Conservation (phyloP, 2,888 invertebrate species). For the Proisotoma minuta region DNA sequence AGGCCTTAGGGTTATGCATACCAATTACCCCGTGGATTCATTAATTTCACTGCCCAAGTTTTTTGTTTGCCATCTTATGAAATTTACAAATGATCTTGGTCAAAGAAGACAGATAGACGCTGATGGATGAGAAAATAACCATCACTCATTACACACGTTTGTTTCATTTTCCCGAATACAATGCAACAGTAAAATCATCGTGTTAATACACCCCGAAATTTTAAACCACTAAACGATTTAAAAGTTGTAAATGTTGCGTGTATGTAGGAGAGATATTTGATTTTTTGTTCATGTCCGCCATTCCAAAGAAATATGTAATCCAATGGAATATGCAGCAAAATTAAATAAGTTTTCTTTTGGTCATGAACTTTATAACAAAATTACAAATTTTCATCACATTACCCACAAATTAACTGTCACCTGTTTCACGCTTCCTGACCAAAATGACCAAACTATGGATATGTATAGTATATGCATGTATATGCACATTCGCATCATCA, state of each 20-base stretch:
- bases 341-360: not conserved
- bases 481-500: too few species aligned
- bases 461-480: too few species aligned
- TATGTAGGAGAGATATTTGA: too few species aligned
- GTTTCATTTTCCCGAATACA: too few species aligned
- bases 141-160: constrained; percentile 24
- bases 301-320: too few species aligned
- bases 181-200: too few species aligned
- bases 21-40: constrained; percentile 40
- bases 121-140: constrained; percentile 38
- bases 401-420: constrained; percentile 13
- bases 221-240: not conserved
- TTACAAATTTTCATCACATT: not conserved
- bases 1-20: constrained; percentile 41
- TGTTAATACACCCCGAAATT: not conserved
- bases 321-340: not conserved
- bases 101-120: constrained; percentile 32
- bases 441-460: too few species aligned
- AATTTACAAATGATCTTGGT: constrained; percentile 37
- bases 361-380: not conserved
- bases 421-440: constrained; percentile 8
- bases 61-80: constrained; percentile 28
- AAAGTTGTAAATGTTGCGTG: not conserved
- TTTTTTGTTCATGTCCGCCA: too few species aligned
- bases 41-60: constrained; percentile 32